Base-by-base conservation (phyloP, 2,888 invertebrate genomes). In the Allacma fusca region DNA sequence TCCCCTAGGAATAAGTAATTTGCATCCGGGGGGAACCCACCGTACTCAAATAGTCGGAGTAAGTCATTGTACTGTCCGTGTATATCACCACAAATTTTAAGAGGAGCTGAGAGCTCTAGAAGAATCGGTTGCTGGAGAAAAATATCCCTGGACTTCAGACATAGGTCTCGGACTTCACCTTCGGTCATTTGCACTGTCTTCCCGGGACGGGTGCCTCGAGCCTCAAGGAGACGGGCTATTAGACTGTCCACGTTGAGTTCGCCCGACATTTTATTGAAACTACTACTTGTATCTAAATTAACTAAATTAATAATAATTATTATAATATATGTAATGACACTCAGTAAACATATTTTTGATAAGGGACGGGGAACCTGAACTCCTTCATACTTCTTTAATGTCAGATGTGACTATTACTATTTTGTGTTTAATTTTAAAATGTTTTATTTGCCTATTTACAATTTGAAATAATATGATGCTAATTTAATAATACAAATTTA, bases 61-160 rank as follows among this genome's bases (percentile, higher is more conserved):
- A 99, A 90, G 89, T 99, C 99, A 87, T 97, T 97, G 88, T 98
- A 99, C 88, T 99, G 99, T 79, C 98, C 98, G 86, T 99, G 98
- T 85, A 99, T 98, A 88, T 99, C 98, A 87, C 94, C 98, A 89
- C 98, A 99, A 88, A 99, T 99, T 91, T 99, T 99, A 83, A 98
- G 89, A 81, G 98, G 98, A 77, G 98, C 98, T 89, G 99, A 98
- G 86, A 99, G 89, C 89, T 98, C 98, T 87, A 98, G 90, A 85
- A 98, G 90, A 87, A 99, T 98, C 67, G 98, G 98, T 88, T 99
- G 98, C 87, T 97, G 97, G 84, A 98, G 91, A 89, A 98, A 99
- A 86, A 98, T 97, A 91, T 99, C 98, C 86, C 98, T 91, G 78
- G 98, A 98, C 89, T 98, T 99, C 86, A 98, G 90, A 88, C 98